Conservation (phyloP, 2,797 vertebrate genomes). For the Amblyopsis hoosieri region DNA sequence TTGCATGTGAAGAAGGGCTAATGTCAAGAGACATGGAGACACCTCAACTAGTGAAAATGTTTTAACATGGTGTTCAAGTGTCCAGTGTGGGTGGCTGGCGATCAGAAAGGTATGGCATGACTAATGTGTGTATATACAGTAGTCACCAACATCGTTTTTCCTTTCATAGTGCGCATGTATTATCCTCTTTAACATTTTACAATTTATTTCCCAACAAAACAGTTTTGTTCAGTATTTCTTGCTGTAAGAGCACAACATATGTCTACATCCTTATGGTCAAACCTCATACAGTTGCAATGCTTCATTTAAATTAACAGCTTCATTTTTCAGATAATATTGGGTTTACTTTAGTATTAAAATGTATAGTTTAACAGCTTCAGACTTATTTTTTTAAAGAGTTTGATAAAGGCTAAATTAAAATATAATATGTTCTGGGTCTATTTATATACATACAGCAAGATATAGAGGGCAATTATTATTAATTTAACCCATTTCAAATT, state of each 20-base stretch:
- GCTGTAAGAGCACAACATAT: slow-evolving; percentile 42
- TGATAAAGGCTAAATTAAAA: slow-evolving; percentile 28
- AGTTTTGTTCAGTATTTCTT: slow-evolving; percentile 20
- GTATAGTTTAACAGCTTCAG: slow-evolving; percentile 39
- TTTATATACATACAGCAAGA: slow-evolving; percentile 12
- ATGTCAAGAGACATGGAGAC: slow-evolving; percentile 2
- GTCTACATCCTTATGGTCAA: slow-evolving; percentile 42
- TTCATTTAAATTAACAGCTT: slow-evolving; percentile 31
- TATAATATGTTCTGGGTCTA: slow-evolving; percentile 16
- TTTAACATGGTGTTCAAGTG: slow-evolving; percentile 28
- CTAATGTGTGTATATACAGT: slow-evolving; percentile 27
- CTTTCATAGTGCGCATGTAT: slow-evolving; percentile 15
- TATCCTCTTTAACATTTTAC: slow-evolving; percentile 37
- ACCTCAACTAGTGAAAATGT: slow-evolving; percentile 7
- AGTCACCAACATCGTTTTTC: slow-evolving; percentile 20
- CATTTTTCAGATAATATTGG: slow-evolving; percentile 33
- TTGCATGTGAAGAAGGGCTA: slow-evolving; percentile 1
- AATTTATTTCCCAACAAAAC: slow-evolving; percentile 26
- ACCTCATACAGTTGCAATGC: slow-evolving; percentile 15
- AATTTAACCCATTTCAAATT: slow-evolving; percentile 33
- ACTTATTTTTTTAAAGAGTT: slow-evolving; percentile 46
- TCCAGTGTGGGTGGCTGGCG: slow-evolving; percentile 27
- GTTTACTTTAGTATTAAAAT: slow-evolving; percentile 49
- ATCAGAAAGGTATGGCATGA: slow-evolving; percentile 25
- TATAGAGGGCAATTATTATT: slow-evolving; percentile 17